Evolutionary conservation across 2,888 invertebrate genomes (phyloP).

Genomic region (Lasiommata megera): DNA sequence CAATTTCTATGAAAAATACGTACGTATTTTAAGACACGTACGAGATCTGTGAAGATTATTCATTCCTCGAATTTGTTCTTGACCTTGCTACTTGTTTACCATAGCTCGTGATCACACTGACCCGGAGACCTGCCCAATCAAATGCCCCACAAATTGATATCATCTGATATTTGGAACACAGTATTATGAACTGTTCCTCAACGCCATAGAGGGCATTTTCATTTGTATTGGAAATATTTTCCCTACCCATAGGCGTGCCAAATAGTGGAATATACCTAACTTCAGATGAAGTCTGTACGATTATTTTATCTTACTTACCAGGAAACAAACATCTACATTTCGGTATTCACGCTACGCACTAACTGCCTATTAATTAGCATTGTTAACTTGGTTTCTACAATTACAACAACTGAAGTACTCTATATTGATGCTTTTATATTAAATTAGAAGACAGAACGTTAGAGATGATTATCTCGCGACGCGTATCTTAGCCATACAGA

Average conservation of each 20-base stretch:
- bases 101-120: slow-evolving; percentile 15
- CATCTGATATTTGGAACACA: background rate
- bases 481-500: no score
- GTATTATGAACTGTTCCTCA: background rate
- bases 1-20: no score
- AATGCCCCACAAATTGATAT: slow-evolving; percentile 17
- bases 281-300: background rate
- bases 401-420: no score
- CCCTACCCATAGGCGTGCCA: background rate
- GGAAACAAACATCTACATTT: slow-evolving; percentile 1
- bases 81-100: slow-evolving; percentile 57
- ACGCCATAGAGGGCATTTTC: background rate
- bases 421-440: no score
- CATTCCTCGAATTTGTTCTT: slow-evolving; percentile 43
- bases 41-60: background rate
- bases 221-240: background rate
- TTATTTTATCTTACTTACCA: background rate
- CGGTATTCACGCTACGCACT: no score
- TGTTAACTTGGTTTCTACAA: no score
- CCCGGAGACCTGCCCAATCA: slow-evolving; percentile 27
- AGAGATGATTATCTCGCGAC: no score
- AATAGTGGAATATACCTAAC: background rate
- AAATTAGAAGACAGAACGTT: no score
- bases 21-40: no score
- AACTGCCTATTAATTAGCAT: no score